Base-by-base conservation (phyloP, 1,140 invertebrate species). In the Metaphire vulgaris region DNA sequence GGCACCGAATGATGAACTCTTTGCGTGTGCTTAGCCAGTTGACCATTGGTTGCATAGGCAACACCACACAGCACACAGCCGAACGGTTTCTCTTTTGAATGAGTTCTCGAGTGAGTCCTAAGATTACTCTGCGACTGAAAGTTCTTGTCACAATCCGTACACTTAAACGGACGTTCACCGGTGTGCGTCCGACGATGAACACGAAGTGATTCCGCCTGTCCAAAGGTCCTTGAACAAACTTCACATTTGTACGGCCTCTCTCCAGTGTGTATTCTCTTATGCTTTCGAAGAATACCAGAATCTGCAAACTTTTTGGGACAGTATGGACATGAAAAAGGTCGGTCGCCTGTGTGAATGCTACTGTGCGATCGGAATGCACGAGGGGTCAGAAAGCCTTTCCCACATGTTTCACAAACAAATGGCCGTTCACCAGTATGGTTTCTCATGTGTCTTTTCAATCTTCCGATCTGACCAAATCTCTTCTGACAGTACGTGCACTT, bases 241-340 rank as follows among this genome's bases (percentile, higher is more conserved):
- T 69, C 68, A 72, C 81, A 81, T 0, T 56, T 34, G 69, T 72
- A 80, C 1, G 15, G 69, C 29, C 76, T 79, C 34, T 80, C 80
- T 30, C 77, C 77, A 1, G 74, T 79, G 74, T 81, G 80, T 1
- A 77, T 72, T 30, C 73, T 76, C 69, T 72, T 70, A 72, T 82
- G 80, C 16, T 31, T 68, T 15, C 71, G 74, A 31, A 77, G 74
- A 30, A 33, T 75, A 15, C 95, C 98, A 0, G 96, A 99, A 65
- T 94, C 97, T 75, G 94, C 97, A 88, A 99, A 99, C 79, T 81
- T 95, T 88, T 98, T 98, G 69, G 91, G 92, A 87, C 97, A 99
- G 26, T 95, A 91, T 84, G 99, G 97, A 87, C 97, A 99, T 30
- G 92, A 92, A 87, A 97, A 97, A 0, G 97, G 97, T 85, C 99